A percentile compares a stretch with the other conserved stretches of the same genome.
Conservation (phyloP, 2,797 vertebrate genomes). For the Ciconia nigra region DNA sequence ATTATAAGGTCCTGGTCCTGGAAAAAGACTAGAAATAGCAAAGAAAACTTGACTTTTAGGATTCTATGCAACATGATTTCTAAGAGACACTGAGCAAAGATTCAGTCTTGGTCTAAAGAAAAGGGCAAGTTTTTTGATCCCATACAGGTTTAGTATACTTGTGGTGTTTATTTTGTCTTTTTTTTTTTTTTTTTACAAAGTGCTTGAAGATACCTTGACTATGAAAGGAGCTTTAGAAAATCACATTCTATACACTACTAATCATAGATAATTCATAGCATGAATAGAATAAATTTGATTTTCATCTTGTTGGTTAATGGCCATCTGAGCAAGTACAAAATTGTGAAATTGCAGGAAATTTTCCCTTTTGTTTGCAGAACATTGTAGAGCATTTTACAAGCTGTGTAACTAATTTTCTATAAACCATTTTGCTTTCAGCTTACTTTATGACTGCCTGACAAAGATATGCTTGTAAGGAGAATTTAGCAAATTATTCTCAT, state of each 20-base stretch:
- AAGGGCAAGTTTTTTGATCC: neutral
- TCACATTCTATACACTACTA: slow-evolving; percentile 58
- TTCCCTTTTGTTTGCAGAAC: slow-evolving; percentile 51
- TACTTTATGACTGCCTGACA: slow-evolving; percentile 42
- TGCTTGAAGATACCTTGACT: slow-evolving; percentile 47
- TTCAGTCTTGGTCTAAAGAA: neutral
- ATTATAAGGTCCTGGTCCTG: neutral
- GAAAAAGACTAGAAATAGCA: neutral
- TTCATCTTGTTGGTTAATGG: slow-evolving; percentile 54
- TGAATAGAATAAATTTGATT: slow-evolving; percentile 62
- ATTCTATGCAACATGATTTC: neutral
- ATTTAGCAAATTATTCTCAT: slow-evolving; percentile 30
- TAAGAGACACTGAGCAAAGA: neutral
- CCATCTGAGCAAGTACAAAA: slow-evolving; percentile 51
- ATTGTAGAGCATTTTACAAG: slow-evolving; percentile 35
- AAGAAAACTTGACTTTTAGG: neutral
- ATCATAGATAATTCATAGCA: slow-evolving; percentile 55
- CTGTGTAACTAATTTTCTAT: slow-evolving; percentile 55
- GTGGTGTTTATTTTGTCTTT: neutral
- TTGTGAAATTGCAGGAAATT: slow-evolving; percentile 51
- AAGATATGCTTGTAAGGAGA: slow-evolving; percentile 26
- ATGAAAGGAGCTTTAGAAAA: slow-evolving; percentile 62
- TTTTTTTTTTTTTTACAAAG: neutral
- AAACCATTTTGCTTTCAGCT: slow-evolving; percentile 47
- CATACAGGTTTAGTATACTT: neutral